Evolutionary conservation across 2,888 invertebrate genomes (phyloP), one percentile per base, ranked within the genome.

Genomic region (Cephus spinipes): DNA sequence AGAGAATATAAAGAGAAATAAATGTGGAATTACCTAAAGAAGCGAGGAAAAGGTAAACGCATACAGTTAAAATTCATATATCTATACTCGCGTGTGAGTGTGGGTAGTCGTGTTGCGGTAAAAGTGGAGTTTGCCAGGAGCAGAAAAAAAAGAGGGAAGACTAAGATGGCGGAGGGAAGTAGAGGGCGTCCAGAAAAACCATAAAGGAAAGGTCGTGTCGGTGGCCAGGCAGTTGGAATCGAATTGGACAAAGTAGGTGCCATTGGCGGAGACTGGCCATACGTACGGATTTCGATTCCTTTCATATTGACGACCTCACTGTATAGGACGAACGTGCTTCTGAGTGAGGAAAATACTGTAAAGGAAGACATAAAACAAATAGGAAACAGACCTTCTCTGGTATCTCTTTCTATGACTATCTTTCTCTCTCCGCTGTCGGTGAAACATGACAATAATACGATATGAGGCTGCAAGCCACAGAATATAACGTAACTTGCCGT

Each of bases 361-460:
- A 76, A 82, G 81, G 76, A 81, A 82, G 82, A 81, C 82, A 81
- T 80, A 83, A 83, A 86, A 84, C 82, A 84, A 82, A 85, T 83
- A 82, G 83, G 76, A 83, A 85, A 82, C 83, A 84, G 82, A 85
- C 81, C 82, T 85, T 83, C 81, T 81, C 81, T 82, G 81, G 81
- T 76, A 81, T 82, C 81, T 74, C 79, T 75, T 80, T 80, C 73
- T 77, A 75, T 79, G 75, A 76, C 79, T 82, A 76, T 73, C 78
- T 81, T 81, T 77, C 74, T 76, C 80, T 73, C 79, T 80, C 80
- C 81, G 82, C 81, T 85, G 87, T 87, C 87, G 87, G 84, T 82
- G 84, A 85, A 88, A 88, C 88, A 87, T 87, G 88, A 87, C 88
- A 88, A 87, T 87, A 88, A 89, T 87, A 86, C 88, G 85, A 88